Evolutionary conservation across 2,888 invertebrate genomes (phyloP).

Genomic region (Eristalinus sepulchralis): DNA sequence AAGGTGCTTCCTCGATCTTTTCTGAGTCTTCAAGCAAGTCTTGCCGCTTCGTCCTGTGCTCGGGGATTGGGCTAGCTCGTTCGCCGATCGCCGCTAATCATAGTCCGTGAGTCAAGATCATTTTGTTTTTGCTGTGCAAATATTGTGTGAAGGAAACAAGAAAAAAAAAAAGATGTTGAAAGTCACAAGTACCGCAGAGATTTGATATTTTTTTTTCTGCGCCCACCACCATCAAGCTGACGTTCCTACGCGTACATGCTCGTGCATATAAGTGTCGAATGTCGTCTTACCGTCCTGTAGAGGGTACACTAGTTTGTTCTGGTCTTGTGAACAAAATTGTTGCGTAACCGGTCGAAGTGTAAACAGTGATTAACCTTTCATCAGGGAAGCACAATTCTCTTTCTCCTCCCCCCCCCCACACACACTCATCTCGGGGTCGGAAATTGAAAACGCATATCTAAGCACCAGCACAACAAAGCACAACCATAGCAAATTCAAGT

Average conservation of each 20-base stretch:
- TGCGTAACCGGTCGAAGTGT: background rate
- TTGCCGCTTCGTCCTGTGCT: background rate
- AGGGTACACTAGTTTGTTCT: too few relatives aligned
- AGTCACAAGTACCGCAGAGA: conserved; percentile 8
- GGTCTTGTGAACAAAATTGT: background rate
- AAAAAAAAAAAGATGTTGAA: conserved; percentile 15
- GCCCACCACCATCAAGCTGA: background rate
- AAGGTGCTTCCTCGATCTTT: background rate
- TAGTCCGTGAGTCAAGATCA: background rate
- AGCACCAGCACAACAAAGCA: too few relatives aligned
- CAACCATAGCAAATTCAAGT: background rate
- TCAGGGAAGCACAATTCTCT: too few relatives aligned
- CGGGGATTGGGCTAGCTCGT: background rate
- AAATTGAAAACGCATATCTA: too few relatives aligned
- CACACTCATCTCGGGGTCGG: too few relatives aligned
- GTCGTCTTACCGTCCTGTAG: background rate
- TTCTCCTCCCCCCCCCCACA: too few relatives aligned
- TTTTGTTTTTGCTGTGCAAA: background rate
- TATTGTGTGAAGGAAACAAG: too few relatives aligned
- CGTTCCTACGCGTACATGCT: background rate
- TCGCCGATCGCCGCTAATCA: background rate
- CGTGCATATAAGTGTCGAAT: background rate
- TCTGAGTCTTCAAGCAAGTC: background rate
- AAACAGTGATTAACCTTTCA: background rate
- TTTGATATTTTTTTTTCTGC: background rate